Conservation (phyloP, 2,888 invertebrate species). For the Polia nebulosa region DNA sequence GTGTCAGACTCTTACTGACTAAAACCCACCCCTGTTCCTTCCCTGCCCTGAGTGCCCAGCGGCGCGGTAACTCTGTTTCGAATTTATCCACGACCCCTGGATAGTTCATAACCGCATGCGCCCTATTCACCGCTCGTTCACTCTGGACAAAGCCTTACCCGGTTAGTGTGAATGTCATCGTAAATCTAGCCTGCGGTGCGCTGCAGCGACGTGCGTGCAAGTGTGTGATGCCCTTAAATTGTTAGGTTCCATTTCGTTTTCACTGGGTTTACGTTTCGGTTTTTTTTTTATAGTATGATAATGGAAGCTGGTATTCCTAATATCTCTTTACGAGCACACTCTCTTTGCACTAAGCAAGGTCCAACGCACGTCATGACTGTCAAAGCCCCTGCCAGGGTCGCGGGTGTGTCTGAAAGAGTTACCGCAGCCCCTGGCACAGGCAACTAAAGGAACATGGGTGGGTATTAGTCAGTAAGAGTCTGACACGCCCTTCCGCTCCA, state of each 20-base stretch:
- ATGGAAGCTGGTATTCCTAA: not conserved
- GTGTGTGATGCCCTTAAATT: conserved; percentile 24
- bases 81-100: too few species aligned
- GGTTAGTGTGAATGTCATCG: conserved; percentile 43
- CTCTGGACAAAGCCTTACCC: conserved; percentile 4
- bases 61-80: too few species aligned
- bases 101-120: too few species aligned
- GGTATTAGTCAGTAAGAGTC: too few species aligned
- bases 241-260: conserved; percentile 9
- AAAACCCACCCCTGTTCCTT: too few species aligned
- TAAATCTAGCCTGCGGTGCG: conserved; percentile 52
- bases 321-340: not conserved
- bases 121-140: not conserved
- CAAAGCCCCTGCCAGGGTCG: too few species aligned
- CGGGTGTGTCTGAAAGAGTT: too few species aligned
- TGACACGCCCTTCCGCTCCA: too few species aligned
- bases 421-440: too few species aligned
- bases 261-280: not conserved
- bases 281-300: not conserved
- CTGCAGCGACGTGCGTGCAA: conserved; percentile 26
- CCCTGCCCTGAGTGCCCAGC: too few species aligned
- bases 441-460: too few species aligned
- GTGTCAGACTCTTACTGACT: too few species aligned
- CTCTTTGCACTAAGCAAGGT: not conserved
- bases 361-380: not conserved